A percentile compares a stretch with the other conserved stretches of the same genome.
Conservation (phyloP, 2,888 invertebrate species). For the Dugesia japonica region DNA sequence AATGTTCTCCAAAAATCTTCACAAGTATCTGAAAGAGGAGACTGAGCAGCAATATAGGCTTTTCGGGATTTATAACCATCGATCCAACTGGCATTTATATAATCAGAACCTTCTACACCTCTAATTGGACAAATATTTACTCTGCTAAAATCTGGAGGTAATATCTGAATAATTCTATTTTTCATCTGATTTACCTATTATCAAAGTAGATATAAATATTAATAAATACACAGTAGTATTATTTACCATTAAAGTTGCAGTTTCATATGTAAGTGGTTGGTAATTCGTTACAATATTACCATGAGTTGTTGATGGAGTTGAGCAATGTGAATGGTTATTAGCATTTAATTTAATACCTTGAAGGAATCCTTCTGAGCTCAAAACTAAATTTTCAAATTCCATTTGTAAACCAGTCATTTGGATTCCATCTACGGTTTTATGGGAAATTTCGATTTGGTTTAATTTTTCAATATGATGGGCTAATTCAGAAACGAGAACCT, state of each 20-base stretch:
- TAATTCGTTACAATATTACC: not conserved
- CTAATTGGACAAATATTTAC: conserved; percentile 77
- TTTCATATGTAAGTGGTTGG: not conserved
- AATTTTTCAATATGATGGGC: conserved; percentile 85
- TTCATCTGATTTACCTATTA: conserved; percentile 81
- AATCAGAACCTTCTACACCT: conserved; percentile 75
- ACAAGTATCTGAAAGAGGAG: not conserved
- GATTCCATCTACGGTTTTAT: not conserved
- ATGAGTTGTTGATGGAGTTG: conserved; percentile 2
- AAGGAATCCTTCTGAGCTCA: conserved; percentile 14
- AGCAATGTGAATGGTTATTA: conserved; percentile 9
- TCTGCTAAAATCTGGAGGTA: conserved; percentile 90
- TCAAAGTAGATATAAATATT: not conserved
- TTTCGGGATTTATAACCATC: conserved; percentile 95
- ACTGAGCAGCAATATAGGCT: conserved; percentile 86
- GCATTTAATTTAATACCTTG: not conserved
- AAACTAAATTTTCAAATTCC: conserved; percentile 20
- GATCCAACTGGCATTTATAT: conserved; percentile 96
- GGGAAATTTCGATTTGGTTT: conserved; percentile 53
- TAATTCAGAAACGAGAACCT: conserved; percentile 80
- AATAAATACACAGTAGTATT: too few relatives aligned
- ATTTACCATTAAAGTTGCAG: not conserved
- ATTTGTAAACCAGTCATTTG: not conserved
- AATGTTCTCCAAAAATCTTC: conserved; percentile 21
- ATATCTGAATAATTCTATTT: conserved; percentile 95